Evolutionary conservation across 2,888 invertebrate species (phyloP).

Genomic region (Eumerus sabulonum): DNA sequence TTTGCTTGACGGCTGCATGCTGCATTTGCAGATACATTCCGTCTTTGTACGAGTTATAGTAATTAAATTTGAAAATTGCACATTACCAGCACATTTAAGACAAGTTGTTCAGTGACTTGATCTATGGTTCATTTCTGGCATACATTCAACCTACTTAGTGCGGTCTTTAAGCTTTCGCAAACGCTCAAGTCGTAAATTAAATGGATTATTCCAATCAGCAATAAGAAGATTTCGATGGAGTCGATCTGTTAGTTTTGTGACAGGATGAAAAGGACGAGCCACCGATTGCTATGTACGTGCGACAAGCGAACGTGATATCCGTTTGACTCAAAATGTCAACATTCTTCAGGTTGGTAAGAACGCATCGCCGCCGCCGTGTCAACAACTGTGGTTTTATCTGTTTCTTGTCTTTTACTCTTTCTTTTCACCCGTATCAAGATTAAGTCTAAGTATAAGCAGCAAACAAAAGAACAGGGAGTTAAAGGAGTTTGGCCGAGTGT

Average conservation of each 20-base stretch:
- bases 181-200: not conserved
- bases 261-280: not conserved
- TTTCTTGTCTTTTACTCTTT: no score
- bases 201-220: slow-evolving; percentile 6
- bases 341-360: slow-evolving; percentile 37
- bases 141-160: slow-evolving; percentile 34
- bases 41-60: slow-evolving; percentile 8
- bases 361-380: no score
- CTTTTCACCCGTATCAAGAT: slow-evolving; percentile 51
- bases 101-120: slow-evolving; percentile 48
- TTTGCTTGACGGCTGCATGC: slow-evolving; percentile 54
- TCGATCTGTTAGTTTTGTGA: no score
- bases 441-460: slow-evolving; percentile 28
- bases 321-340: slow-evolving; percentile 60
- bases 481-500: slow-evolving; percentile 21
- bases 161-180: slow-evolving; percentile 15
- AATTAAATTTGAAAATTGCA: slow-evolving; percentile 35
- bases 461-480: no score
- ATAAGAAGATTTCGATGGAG: not conserved
- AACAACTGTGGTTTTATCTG: no score
- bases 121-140: slow-evolving; percentile 37
- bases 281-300: not conserved
- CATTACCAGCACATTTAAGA: slow-evolving; percentile 28
- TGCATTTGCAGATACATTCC: slow-evolving; percentile 24
- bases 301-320: slow-evolving; percentile 51